Conservation (phyloP, 2,797 vertebrate species). For the Phyllotis vaccarum region DNA sequence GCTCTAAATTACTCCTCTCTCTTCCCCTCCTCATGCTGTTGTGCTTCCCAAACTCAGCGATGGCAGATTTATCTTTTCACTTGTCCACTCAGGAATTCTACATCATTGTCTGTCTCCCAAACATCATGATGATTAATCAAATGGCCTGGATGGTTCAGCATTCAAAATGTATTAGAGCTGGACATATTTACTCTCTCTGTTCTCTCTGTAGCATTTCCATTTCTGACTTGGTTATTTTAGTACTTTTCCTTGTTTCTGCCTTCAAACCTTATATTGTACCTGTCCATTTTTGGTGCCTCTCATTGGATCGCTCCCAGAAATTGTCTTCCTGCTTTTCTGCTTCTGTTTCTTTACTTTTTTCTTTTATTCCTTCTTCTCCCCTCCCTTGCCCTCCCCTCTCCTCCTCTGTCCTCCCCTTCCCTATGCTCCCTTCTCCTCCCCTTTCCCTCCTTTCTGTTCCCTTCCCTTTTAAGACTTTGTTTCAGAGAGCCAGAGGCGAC, state of each 20-base stretch:
- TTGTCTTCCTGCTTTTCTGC: background rate
- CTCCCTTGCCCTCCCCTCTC: no score
- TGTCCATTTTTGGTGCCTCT: background rate
- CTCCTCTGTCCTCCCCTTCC: no score
- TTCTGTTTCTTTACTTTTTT: background rate
- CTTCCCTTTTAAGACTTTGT: background rate
- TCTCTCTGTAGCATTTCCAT: fast-evolving
- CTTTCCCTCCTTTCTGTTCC: no score
- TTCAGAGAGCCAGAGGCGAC: background rate
- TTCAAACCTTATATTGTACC: background rate
- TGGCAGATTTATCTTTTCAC: background rate
- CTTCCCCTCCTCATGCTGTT: background rate
- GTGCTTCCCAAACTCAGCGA: background rate
- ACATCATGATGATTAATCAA: background rate
- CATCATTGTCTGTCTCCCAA: background rate
- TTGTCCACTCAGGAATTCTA: background rate
- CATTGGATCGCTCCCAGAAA: background rate
- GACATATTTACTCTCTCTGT: background rate
- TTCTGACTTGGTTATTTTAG: background rate
- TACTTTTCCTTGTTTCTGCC: background rate
- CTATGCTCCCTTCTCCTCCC: no score
- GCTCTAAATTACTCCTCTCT: background rate
- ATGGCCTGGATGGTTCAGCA: background rate
- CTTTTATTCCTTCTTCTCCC: no score
- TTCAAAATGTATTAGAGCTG: background rate